Conservation (phyloP, 2,888 invertebrate genomes). For the Fragum fragum region DNA sequence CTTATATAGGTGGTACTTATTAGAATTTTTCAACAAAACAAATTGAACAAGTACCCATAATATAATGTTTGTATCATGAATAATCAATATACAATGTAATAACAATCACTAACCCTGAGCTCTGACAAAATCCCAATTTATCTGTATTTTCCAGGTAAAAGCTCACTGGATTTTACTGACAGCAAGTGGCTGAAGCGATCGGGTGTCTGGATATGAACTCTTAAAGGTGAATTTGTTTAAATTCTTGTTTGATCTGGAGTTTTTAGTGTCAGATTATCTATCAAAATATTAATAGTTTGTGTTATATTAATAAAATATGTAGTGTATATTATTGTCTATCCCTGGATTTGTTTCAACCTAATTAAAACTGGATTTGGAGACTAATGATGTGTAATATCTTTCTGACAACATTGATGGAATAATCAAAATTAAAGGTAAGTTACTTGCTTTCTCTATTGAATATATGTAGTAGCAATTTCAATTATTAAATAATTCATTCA, state of each 20-base stretch:
- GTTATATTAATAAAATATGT: background rate
- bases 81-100: background rate
- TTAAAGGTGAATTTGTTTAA: background rate
- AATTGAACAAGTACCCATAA: background rate
- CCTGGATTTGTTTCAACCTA: background rate
- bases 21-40: background rate
- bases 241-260: background rate
- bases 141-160: conserved; percentile 19
- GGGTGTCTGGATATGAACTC: conserved; percentile 8
- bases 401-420: background rate
- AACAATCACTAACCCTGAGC: background rate
- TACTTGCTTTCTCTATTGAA: too few species aligned
- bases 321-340: background rate
- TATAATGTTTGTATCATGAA: background rate
- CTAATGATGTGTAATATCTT: background rate
- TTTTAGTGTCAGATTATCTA: background rate
- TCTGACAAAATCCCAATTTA: conserved; percentile 14
- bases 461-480: too few species aligned
- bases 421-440: too few species aligned
- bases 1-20: too few species aligned
- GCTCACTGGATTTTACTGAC: conserved; percentile 26
- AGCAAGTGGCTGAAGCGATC: conserved; percentile 10
- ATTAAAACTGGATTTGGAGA: background rate
- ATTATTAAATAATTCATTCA: too few species aligned
- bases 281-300: background rate